These are phyloP conservation scores for Caloenas nicobarica DNA, from an alignment of 2,113 vertebrate genomes.

Conservation along the genomic window DNA sequence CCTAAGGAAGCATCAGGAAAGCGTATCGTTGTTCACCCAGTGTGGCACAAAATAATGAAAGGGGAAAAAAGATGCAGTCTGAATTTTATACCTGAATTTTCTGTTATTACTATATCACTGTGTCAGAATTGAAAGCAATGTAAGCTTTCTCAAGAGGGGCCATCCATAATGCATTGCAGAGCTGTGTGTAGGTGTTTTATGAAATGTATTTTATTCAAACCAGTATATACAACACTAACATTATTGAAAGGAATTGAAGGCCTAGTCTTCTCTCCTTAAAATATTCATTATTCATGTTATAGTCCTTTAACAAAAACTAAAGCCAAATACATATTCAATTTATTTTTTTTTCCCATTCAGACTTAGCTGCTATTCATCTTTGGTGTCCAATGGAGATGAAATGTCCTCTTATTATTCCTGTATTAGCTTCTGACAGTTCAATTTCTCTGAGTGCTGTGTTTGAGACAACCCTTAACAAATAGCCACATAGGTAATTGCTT, in stretches of 20 bases:
- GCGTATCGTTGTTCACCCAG: slow-evolving; percentile 40
- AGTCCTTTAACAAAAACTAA: slow-evolving; percentile 76
- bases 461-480: slow-evolving; percentile 74
- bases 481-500: slow-evolving; percentile 72
- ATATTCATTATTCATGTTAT: slow-evolving; percentile 77
- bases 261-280: slow-evolving; percentile 71
- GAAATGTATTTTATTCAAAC: slow-evolving; percentile 78
- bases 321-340: slow-evolving; percentile 71
- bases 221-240: slow-evolving; percentile 76
- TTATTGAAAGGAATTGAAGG: slow-evolving; percentile 80
- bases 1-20: not conserved
- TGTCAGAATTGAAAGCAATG: slow-evolving; percentile 78
- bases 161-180: slow-evolving; percentile 77
- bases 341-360: slow-evolving; percentile 56
- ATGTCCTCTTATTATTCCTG: slow-evolving; percentile 74
- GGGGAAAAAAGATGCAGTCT: slow-evolving; percentile 34
- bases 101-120: slow-evolving; percentile 74
- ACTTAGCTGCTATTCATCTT: slow-evolving; percentile 74
- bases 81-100: slow-evolving; percentile 71
- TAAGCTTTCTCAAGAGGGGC: slow-evolving; percentile 76
- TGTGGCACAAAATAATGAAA: slow-evolving; percentile 60
- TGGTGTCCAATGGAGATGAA: slow-evolving; percentile 73
- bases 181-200: slow-evolving; percentile 71
- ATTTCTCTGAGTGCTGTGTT: slow-evolving; percentile 76
- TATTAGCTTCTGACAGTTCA: slow-evolving; percentile 80